Base-by-base conservation (phyloP, 2,888 invertebrate genomes). In the Portevinia maculata region DNA sequence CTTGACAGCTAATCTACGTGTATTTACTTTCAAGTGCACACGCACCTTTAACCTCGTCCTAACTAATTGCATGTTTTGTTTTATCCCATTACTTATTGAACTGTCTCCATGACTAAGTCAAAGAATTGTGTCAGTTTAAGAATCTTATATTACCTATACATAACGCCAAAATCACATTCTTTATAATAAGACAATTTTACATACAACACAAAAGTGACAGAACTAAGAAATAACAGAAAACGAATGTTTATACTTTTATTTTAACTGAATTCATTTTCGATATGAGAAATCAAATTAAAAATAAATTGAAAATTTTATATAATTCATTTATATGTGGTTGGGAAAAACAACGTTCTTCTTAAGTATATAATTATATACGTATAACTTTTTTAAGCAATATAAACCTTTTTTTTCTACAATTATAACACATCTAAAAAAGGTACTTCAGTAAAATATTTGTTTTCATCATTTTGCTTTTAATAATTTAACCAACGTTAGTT, bases 391-490 rank as follows among this genome's bases (percentile, higher is more conserved):
- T 39, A 39, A 39, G 15, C 13, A 39, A 39, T 73, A 53, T 53
- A 24, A 24, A 24, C 24, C 24, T 24, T 24, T 24, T 65, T 79
- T 15, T 17, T 50, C 30, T 41, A 65, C 19, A 59, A 59, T 32
- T 39, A 67, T 73, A 62, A 75, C 46, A 81, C 48, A 62, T 79
- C 64, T 75, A 75, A 52, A 70, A 70, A 75, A 76, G 81, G 81
- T 76, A 81, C 76, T 76, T 70, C 70, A 70, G 76, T 76, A 59
- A 81, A 76, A 59, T 76, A 41, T 59, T 34, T 34, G 8, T 74
- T 44, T 44, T 57, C 50, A 21, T 53, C 21, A 55, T 69, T 55
- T 64, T 15, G 15, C 30, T 57, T 13, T 50, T 59, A 32, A 59
- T 59, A 69, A 52, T 75, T 34, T 52, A 44, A 75, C 60, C 53